Evolutionary conservation across 2,113 vertebrate species (phyloP), one percentile per base, ranked within the genome.

Genomic region (Myrmecophaga tridactyla): DNA sequence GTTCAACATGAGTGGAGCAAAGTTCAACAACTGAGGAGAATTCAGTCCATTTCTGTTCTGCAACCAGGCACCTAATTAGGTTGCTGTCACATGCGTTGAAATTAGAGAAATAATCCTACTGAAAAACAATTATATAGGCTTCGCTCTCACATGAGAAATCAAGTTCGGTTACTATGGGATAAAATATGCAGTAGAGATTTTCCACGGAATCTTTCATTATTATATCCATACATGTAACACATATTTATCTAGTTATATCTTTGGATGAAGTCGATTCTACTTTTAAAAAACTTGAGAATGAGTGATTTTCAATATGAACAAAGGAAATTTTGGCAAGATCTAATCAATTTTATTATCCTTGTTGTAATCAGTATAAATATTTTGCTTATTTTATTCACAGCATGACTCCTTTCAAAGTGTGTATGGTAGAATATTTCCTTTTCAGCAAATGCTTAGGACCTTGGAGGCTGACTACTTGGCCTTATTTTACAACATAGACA

Each of bases 401-500:
- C 36, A 92, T 76, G 58, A 73, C 56, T 65, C 6, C 34, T 94
- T 51, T 48, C 20, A 86, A 93, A 94, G 76, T 4, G 20, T 58
- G 8, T 46, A 39, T 23, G 31, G 69, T 39, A 21, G 11, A 72
- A 13, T 29, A 86, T 39, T 82, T 92, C 62, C 43, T 72, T 80
- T 34, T 72, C 46, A 92, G 12, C 41, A 48, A 43, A 51, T 17
- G 23, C 85, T 75, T 46, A 60, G 13, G n/a, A 60, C 39, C 21
- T n/a, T 90, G 18, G 46, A 93, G 46, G 9, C 36, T 94, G 56
- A 25, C 72, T 89, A 63, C 25, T 39, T 43, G 39, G 7, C 6
- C 80, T 65, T 31, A 58, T 86, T 96, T 48, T 65, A 78, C 86
- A 86, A 86, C 65, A 34, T 78, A 93, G 60, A 27, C 81, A 39